Percentiles rank a stretch among this genome's conserved stretches.
phyloP scores from a whole-genome alignment of 2,888 invertebrate species.

The Lasiommata megera region DNA sequence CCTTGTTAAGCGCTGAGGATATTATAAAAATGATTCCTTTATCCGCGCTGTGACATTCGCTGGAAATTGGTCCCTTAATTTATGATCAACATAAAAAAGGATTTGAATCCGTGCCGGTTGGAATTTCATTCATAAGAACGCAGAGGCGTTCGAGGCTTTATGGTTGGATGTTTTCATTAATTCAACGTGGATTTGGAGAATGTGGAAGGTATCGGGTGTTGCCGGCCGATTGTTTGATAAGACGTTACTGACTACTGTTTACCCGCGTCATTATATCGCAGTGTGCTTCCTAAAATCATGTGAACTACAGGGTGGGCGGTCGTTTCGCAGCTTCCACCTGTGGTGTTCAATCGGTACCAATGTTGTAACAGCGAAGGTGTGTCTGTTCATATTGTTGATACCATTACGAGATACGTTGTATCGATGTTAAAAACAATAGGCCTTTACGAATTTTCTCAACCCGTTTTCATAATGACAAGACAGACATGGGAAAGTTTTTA shows the following conservation, averaged over 20 bases:
- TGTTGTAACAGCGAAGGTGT: too few species aligned
- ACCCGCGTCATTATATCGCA: not conserved
- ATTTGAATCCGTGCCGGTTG: slow-evolving; percentile 73
- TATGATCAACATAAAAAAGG: slow-evolving; percentile 79
- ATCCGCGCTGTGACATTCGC: slow-evolving; percentile 78
- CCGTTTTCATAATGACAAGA: too few species aligned
- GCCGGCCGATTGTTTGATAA: slow-evolving; percentile 56
- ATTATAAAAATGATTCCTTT: slow-evolving; percentile 82
- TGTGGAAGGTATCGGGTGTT: slow-evolving; percentile 68
- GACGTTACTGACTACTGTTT: slow-evolving; percentile 62
- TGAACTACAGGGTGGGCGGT: too few species aligned
- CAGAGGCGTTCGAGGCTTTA: slow-evolving; percentile 80
- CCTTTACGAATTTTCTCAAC: too few species aligned
- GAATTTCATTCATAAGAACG: slow-evolving; percentile 82
- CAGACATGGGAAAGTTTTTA: too few species aligned
- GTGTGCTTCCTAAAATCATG: too few species aligned
- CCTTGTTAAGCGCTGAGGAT: slow-evolving; percentile 80
- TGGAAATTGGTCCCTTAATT: slow-evolving; percentile 80
- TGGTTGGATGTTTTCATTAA: slow-evolving; percentile 81
- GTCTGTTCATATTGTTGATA: too few species aligned
- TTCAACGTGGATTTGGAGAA: slow-evolving; percentile 69
- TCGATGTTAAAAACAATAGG: too few species aligned
- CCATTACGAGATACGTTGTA: too few species aligned
- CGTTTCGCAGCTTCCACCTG: too few species aligned
- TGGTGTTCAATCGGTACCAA: too few species aligned